Evolutionary conservation across 2,797 vertebrate genomes (phyloP).

Genomic region (Tragopan temminckii): DNA sequence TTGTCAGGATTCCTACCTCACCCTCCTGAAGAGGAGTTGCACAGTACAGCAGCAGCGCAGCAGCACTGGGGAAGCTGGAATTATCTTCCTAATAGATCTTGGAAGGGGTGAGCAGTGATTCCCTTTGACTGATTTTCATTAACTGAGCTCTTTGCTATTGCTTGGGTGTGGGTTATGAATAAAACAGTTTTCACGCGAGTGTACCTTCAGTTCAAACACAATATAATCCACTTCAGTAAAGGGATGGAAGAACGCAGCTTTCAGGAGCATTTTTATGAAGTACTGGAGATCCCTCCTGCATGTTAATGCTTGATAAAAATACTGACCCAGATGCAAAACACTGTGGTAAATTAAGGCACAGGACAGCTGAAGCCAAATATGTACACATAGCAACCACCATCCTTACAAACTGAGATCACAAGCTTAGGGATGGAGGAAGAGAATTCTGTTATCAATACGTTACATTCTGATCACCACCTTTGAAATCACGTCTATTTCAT

Average conservation of each 20-base stretch:
- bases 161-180: constrained; percentile 27
- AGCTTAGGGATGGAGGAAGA: not conserved
- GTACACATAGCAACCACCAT: not conserved
- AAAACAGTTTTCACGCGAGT: constrained; percentile 37
- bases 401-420: not conserved
- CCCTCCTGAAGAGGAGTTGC: not conserved
- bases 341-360: not conserved
- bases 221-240: constrained; percentile 47
- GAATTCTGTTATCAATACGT: not conserved
- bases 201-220: constrained; percentile 63
- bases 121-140: constrained; percentile 55
- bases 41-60: not conserved
- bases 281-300: constrained; percentile 4
- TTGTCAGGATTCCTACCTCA: not conserved
- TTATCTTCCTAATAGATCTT: constrained; percentile 64
- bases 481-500: not conserved
- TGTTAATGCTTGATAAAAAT: constrained; percentile 46
- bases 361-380: not conserved
- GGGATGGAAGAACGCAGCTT: constrained; percentile 34
- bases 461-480: not conserved
- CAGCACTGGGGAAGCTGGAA: constrained; percentile 45
- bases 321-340: constrained; percentile 26
- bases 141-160: constrained; percentile 48
- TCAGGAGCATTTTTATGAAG: constrained; percentile 53
- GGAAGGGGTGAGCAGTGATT: constrained; percentile 18